phyloP scores from a whole-genome alignment of 1,140 invertebrate genomes.

The Zaprionus taronus region DNA sequence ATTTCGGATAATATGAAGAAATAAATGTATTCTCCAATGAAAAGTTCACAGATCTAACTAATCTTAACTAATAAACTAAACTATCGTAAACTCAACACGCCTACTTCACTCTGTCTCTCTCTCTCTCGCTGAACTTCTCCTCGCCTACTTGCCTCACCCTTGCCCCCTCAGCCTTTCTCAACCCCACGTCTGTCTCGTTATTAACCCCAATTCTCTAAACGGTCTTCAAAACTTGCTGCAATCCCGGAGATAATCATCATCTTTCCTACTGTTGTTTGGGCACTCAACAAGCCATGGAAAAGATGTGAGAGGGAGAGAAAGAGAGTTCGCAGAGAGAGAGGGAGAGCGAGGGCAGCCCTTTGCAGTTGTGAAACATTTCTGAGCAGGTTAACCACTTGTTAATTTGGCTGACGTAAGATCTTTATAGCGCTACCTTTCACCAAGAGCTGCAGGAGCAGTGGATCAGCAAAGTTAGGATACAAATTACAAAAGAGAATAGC shows the following conservation, averaged over 20 bases:
- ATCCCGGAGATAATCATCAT: constrained; percentile 33
- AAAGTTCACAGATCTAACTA: constrained; percentile 39
- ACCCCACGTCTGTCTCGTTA: background rate
- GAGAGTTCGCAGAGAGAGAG: background rate
- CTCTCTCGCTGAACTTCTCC: background rate
- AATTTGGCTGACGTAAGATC: constrained; percentile 4
- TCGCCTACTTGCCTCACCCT: background rate
- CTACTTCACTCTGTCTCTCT: background rate
- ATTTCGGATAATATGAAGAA: constrained; percentile 6
- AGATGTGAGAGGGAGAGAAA: background rate
- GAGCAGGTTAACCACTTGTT: background rate
- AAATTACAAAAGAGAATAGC: background rate
- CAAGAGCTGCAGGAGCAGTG: background rate
- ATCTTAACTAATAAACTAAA: background rate
- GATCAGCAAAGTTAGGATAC: background rate
- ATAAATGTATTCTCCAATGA: constrained; percentile 38
- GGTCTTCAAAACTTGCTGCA: constrained; percentile 54
- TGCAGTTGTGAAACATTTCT: background rate
- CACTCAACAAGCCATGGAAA: constrained; percentile 47
- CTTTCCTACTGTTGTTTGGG: constrained; percentile 18
- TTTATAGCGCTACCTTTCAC: background rate
- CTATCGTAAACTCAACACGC: background rate
- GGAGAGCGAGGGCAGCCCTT: background rate
- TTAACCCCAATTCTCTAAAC: constrained; percentile 30
- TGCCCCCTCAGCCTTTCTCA: background rate